Evolutionary conservation across 2,113 vertebrate species (phyloP).

Genomic region (Pelmatolapia mariae): DNA sequence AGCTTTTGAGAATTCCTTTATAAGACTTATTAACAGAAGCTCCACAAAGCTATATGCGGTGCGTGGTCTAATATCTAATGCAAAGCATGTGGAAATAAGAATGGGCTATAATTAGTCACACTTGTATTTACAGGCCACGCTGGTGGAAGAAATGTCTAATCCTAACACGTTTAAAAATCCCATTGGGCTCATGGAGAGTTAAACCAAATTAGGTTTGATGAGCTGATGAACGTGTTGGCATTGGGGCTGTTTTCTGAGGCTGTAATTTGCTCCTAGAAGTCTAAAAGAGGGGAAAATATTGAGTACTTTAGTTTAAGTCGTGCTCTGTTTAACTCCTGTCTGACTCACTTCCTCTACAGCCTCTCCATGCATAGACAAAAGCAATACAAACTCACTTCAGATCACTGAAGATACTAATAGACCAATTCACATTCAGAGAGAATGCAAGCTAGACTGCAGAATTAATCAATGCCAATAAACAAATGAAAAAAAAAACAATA

Average conservation of each 20-base stretch:
- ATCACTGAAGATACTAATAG: background rate
- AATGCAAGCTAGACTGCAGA: background rate
- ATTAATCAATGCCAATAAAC: background rate
- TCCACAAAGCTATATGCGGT: background rate
- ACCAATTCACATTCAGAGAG: background rate
- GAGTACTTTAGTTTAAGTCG: background rate
- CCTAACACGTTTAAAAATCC: constrained; percentile 13
- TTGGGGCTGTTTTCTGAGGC: background rate
- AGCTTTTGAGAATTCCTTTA: constrained; percentile 17
- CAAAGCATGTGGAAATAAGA: constrained; percentile 18
- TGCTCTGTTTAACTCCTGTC: constrained; percentile 47
- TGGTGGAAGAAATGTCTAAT: constrained; percentile 2
- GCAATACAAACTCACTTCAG: background rate
- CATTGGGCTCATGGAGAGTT: background rate
- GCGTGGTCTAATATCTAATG: background rate
- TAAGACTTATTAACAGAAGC: constrained; percentile 13
- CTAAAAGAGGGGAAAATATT: background rate
- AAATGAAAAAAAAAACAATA: background rate
- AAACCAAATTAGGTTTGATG: background rate
- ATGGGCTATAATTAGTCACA: constrained; percentile 5
- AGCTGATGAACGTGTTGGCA: constrained; percentile 11
- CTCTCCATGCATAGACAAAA: background rate
- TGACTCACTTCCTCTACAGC: constrained; percentile 58
- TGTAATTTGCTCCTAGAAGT: background rate
- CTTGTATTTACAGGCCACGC: background rate